These are phyloP conservation scores for Siniperca obscura DNA, from an alignment of 2,797 vertebrate genomes.

Conservation along the genomic window DNA sequence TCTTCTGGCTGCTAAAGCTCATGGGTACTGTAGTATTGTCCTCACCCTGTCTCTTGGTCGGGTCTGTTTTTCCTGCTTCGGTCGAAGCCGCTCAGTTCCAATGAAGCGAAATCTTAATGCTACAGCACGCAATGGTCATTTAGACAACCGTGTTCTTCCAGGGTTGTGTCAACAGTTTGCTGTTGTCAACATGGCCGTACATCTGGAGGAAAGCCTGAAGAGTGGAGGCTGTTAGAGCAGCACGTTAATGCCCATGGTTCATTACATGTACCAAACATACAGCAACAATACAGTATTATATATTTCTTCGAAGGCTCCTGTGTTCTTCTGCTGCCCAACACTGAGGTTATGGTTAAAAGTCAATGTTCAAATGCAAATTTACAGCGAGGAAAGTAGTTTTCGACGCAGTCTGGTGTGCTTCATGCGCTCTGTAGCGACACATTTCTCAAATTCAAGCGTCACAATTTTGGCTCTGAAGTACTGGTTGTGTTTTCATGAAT, in stretches of 20 bases:
- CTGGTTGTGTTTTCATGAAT: background rate
- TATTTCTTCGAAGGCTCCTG: too few species aligned
- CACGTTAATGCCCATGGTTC: background rate
- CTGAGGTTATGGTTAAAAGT: background rate
- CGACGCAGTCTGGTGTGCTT: background rate
- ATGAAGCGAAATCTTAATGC: too few species aligned
- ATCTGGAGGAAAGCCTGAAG: background rate
- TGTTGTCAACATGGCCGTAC: too few species aligned
- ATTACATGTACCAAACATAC: too few species aligned
- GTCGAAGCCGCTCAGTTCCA: background rate
- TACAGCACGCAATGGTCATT: too few species aligned
- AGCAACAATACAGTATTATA: too few species aligned
- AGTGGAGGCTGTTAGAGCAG: background rate
- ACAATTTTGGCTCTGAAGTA: background rate
- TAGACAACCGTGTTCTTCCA: too few species aligned
- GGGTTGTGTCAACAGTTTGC: background rate
- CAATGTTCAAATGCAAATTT: background rate
- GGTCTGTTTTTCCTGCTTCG: background rate
- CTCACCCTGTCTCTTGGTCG: background rate
- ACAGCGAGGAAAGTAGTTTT: background rate
- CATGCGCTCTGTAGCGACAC: background rate
- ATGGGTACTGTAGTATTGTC: background rate
- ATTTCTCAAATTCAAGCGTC: background rate
- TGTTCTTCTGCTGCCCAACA: too few species aligned
- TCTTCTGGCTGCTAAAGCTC: background rate